Percentiles rank a stretch among this genome's conserved stretches.
Conservation (phyloP, 2,888 invertebrate species). For the Apoderus coryli region DNA sequence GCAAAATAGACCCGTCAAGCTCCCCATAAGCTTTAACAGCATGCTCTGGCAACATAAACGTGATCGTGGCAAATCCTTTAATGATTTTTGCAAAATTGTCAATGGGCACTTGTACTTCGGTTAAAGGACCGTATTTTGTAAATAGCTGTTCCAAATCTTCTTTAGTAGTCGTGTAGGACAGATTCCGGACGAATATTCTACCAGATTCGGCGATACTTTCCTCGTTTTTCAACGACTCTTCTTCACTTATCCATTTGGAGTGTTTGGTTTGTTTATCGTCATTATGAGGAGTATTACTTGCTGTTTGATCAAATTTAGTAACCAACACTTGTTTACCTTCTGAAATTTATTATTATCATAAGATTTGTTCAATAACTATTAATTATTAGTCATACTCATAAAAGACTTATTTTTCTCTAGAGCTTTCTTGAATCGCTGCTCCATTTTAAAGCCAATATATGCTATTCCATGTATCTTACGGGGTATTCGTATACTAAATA, state of each 20-base stretch:
- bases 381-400: slow-evolving; percentile 42
- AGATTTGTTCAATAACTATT: slow-evolving; percentile 4
- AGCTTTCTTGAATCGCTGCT: slow-evolving; percentile 65
- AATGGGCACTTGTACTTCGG: slow-evolving; percentile 80
- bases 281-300: too few species aligned
- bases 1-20: slow-evolving; percentile 81
- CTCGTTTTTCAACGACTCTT: slow-evolving; percentile 49
- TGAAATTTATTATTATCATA: slow-evolving; percentile 28
- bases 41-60: slow-evolving; percentile 89
- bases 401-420: slow-evolving; percentile 75
- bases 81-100: slow-evolving; percentile 66
- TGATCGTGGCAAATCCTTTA: slow-evolving; percentile 88
- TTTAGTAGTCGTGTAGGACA: slow-evolving; percentile 75
- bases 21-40: slow-evolving; percentile 78
- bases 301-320: slow-evolving; percentile 30
- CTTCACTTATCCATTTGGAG: slow-evolving; percentile 46
- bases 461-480: slow-evolving; percentile 69
- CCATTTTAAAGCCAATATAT: slow-evolving; percentile 78
- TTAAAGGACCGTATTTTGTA: slow-evolving; percentile 73
- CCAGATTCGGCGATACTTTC: slow-evolving; percentile 83
- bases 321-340: slow-evolving; percentile 49
- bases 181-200: slow-evolving; percentile 80
- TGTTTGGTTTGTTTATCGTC: too few species aligned
- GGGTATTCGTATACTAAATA: slow-evolving; percentile 67
- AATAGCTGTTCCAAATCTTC: slow-evolving; percentile 73